Conservation (phyloP, 2,113 vertebrate species). For the Rattus rattus region DNA sequence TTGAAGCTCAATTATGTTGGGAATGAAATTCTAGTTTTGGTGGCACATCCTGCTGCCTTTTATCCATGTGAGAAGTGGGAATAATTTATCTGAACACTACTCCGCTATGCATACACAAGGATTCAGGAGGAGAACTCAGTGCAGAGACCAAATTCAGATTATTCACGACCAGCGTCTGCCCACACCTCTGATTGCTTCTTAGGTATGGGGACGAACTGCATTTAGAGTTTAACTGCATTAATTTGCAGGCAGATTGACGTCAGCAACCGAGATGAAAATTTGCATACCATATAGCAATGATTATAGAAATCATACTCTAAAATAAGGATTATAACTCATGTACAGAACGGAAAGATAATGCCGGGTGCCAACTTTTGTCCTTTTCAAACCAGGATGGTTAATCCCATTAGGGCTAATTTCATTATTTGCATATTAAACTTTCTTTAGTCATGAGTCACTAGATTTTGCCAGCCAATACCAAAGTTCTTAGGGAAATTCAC, state of each 20-base stretch:
- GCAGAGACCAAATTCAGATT: slow-evolving; percentile 65
- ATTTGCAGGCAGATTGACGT: slow-evolving; percentile 80
- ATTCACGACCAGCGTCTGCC: slow-evolving; percentile 66
- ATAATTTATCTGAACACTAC: slow-evolving; percentile 61
- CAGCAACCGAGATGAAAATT: slow-evolving; percentile 78
- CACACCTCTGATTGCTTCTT: slow-evolving; percentile 57
- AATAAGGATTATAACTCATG: slow-evolving; percentile 77
- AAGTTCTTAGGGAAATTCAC: slow-evolving; percentile 59
- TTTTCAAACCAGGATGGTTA: slow-evolving; percentile 68
- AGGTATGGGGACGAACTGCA: slow-evolving; percentile 66
- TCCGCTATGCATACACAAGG: slow-evolving; percentile 50
- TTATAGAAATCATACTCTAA: slow-evolving; percentile 81
- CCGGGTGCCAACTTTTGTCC: slow-evolving; percentile 65
- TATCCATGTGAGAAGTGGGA: slow-evolving; percentile 49
- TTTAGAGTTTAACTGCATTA: slow-evolving; percentile 77
- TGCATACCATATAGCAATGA: slow-evolving; percentile 81
- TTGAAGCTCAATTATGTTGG: slow-evolving; percentile 56
- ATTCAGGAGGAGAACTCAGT: slow-evolving; percentile 43
- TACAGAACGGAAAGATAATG: slow-evolving; percentile 70
- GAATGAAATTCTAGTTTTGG: slow-evolving; percentile 56
- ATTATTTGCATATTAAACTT: slow-evolving; percentile 73
- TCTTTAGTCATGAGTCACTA: slow-evolving; percentile 69
- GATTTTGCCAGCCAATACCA: slow-evolving; percentile 58
- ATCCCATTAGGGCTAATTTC: slow-evolving; percentile 79
- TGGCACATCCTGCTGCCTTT: slow-evolving; percentile 58